Evolutionary conservation across 2,113 vertebrate genomes (phyloP).

Genomic region (Apodemus sylvaticus): DNA sequence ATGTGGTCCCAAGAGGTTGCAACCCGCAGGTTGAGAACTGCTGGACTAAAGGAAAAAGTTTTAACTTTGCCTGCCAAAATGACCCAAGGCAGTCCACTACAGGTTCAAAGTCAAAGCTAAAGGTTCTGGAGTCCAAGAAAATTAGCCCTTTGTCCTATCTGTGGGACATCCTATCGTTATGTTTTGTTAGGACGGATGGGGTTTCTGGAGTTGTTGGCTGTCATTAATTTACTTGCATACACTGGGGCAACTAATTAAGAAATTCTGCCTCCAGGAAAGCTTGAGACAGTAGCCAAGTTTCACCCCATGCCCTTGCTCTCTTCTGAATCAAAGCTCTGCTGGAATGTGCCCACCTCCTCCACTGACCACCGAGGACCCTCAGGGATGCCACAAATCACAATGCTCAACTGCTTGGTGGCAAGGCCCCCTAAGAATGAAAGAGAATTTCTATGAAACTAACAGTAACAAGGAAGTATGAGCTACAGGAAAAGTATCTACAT

Average conservation of each 20-base stretch:
- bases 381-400: constrained; percentile 59
- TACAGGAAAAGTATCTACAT: neutral
- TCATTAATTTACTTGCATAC: constrained; percentile 53
- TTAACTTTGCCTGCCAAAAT: neutral
- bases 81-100: neutral
- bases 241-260: constrained; percentile 57
- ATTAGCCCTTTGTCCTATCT: neutral
- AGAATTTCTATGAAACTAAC: constrained; percentile 45
- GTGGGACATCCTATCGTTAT: neutral
- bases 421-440: constrained; percentile 29
- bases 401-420: constrained; percentile 6
- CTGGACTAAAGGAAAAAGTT: neutral
- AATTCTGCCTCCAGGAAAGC: constrained; percentile 48
- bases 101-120: neutral
- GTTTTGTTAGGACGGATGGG: neutral
- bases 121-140: neutral
- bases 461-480: neutral
- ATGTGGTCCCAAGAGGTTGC: neutral
- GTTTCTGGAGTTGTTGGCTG: constrained; percentile 11
- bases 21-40: neutral
- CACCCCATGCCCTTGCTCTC: neutral
- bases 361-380: constrained; percentile 29
- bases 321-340: neutral
- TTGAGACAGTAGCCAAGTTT: constrained; percentile 53
- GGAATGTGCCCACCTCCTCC: constrained; percentile 30